Conservation (phyloP, 2,888 invertebrate species). For the Diarsia dahlii region DNA sequence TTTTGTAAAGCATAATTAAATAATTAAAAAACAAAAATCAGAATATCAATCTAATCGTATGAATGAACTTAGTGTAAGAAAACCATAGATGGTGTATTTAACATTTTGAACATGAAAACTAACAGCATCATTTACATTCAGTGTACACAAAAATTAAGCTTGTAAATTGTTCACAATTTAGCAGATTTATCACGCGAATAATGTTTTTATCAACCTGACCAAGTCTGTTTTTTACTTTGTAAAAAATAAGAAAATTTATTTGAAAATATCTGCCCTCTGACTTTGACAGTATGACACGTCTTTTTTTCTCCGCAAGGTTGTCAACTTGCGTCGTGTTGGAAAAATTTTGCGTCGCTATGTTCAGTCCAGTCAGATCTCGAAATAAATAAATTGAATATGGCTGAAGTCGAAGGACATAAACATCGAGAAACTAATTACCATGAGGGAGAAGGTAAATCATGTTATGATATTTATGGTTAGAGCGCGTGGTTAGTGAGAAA, state of each 20-base stretch:
- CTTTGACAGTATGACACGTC: conserved; percentile 80
- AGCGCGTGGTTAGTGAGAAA: conserved; percentile 82
- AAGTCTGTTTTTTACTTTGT: conserved; percentile 16
- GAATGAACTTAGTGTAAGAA: no score
- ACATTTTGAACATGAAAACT: conserved; percentile 30
- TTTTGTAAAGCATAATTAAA: no score
- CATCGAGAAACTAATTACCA: conserved; percentile 87
- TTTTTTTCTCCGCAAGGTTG: conserved; percentile 79
- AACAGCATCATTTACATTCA: neutral
- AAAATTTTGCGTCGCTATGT: conserved; percentile 89
- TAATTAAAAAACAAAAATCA: no score
- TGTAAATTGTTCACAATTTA: neutral
- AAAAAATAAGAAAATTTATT: conserved; percentile 37
- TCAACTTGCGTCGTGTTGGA: conserved; percentile 89
- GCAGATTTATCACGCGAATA: neutral
- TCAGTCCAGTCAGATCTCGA: conserved; percentile 88
- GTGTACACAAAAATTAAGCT: neutral
- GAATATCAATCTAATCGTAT: no score
- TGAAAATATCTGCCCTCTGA: conserved; percentile 66
- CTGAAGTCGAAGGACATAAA: conserved; percentile 89
- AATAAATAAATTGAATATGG: conserved; percentile 90
- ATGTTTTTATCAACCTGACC: neutral
- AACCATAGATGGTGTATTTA: neutral
- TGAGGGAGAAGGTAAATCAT: conserved; percentile 90
- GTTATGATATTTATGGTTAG: conserved; percentile 86